A percentile compares a stretch with the other conserved stretches of the same genome.
Evolutionary conservation across 2,888 invertebrate species (phyloP).

Genomic region (Octodonta nipae): DNA sequence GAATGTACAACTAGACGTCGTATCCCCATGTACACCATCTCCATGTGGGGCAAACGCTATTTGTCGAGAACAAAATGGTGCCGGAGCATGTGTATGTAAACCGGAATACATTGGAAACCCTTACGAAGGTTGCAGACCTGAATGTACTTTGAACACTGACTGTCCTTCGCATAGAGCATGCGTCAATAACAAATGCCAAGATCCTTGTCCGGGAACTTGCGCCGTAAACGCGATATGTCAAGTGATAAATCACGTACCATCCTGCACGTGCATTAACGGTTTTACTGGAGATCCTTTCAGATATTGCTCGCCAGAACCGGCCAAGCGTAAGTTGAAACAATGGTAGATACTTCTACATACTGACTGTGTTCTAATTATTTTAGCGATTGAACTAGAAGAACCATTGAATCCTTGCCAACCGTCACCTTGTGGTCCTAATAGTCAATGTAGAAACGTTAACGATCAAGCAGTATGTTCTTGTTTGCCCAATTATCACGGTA

Average conservation of each 20-base stretch:
- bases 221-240: slow-evolving; percentile 40
- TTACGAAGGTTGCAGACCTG: slow-evolving; percentile 49
- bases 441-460: slow-evolving; percentile 54
- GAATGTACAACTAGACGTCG: slow-evolving; percentile 20
- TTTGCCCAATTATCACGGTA: slow-evolving; percentile 44
- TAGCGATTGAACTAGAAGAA: slow-evolving; percentile 17
- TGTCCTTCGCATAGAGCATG: slow-evolving; percentile 39
- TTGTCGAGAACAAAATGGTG: slow-evolving; percentile 54
- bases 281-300: slow-evolving; percentile 52
- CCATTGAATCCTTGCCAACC: slow-evolving; percentile 51
- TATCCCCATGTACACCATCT: slow-evolving; percentile 33
- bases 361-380: not conserved
- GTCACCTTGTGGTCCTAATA: slow-evolving; percentile 67
- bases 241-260: slow-evolving; percentile 45
- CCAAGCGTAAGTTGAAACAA: slow-evolving; percentile 23
- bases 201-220: slow-evolving; percentile 42
- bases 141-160: slow-evolving; percentile 32
- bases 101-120: slow-evolving; percentile 64
- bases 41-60: slow-evolving; percentile 57
- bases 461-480: slow-evolving; percentile 46
- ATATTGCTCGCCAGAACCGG: slow-evolving; percentile 31
- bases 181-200: slow-evolving; percentile 39
- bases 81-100: slow-evolving; percentile 56
- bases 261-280: slow-evolving; percentile 47
- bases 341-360: not conserved